A percentile compares a stretch with the other conserved stretches of the same genome.
These are phyloP conservation scores for Chrosomus eos DNA, from an alignment of 2,797 vertebrate species.

Conservation along the genomic window DNA sequence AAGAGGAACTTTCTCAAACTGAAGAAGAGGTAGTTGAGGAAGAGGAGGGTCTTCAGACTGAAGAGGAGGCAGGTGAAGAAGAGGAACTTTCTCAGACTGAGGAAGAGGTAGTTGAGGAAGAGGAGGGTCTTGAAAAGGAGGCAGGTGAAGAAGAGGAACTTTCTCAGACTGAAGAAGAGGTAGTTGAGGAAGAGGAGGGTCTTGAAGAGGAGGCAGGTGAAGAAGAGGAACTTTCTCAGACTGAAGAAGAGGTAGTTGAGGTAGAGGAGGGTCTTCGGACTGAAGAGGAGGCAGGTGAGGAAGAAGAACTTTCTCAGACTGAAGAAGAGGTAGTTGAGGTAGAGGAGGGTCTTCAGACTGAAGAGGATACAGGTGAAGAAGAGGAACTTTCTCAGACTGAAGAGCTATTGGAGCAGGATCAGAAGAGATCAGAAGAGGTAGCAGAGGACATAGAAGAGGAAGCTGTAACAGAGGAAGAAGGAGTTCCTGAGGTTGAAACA, in stretches of 20 bases:
- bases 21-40: neutral
- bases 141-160: neutral
- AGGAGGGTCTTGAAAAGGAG: constrained; percentile 33
- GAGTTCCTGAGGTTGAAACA: constrained; percentile 24
- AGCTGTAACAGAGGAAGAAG: neutral
- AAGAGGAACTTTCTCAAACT: constrained; percentile 27
- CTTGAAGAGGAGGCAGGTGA: constrained; percentile 6
- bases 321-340: neutral
- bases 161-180: constrained; percentile 16
- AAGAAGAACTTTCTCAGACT: constrained; percentile 20
- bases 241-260: neutral
- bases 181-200: constrained; percentile 17
- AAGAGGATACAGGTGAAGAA: neutral
- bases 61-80: neutral
- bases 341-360: constrained; percentile 30
- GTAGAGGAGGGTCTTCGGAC: constrained; percentile 33
- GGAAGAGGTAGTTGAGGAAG: neutral
- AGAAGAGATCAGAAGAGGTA: neutral
- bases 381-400: neutral
- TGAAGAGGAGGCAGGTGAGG: constrained; percentile 37
- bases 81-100: no score
- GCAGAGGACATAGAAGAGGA: constrained; percentile 26
- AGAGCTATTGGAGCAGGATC: neutral
- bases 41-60: constrained; percentile 29
- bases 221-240: neutral